A percentile compares a stretch with the other conserved stretches of the same genome.
Evolutionary conservation across 2,113 vertebrate genomes (phyloP).

Genomic region (Phaethon lepturus): DNA sequence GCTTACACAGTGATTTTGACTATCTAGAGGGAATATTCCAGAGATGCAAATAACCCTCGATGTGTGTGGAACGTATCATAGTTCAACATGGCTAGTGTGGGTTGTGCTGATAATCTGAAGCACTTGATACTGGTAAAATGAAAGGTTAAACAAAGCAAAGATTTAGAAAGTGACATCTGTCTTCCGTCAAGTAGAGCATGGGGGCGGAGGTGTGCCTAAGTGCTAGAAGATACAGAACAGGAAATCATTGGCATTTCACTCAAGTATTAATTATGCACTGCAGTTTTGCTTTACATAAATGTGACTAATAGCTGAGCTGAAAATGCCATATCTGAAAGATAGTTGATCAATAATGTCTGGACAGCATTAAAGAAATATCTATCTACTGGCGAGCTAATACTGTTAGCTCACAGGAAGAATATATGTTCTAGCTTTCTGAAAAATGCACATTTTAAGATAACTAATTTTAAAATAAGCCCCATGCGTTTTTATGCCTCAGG

Average conservation of each 20-base stretch:
- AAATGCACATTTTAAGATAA: neutral
- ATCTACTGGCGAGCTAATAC: neutral
- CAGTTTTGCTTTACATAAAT: neutral
- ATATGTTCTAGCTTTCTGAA: neutral
- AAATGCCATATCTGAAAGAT: neutral
- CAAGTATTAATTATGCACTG: neutral
- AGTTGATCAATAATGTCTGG: neutral
- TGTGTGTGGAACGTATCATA: neutral
- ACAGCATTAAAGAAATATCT: neutral
- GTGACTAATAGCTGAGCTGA: neutral
- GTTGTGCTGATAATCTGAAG: neutral
- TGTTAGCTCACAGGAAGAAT: neutral
- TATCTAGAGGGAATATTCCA: neutral
- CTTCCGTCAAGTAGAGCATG: neutral
- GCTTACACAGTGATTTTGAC: neutral
- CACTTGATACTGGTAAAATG: neutral
- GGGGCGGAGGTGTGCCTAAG: neutral
- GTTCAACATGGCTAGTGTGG: neutral
- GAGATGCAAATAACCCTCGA: rapidly evolving
- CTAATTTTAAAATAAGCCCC: neutral
- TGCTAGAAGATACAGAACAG: neutral
- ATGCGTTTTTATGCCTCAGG: neutral
- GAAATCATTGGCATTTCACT: neutral
- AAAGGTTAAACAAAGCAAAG: neutral
- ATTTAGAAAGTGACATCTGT: neutral